Evolutionary conservation across 2,888 invertebrate genomes (phyloP).

Genomic region (Danaus chrysippus): DNA sequence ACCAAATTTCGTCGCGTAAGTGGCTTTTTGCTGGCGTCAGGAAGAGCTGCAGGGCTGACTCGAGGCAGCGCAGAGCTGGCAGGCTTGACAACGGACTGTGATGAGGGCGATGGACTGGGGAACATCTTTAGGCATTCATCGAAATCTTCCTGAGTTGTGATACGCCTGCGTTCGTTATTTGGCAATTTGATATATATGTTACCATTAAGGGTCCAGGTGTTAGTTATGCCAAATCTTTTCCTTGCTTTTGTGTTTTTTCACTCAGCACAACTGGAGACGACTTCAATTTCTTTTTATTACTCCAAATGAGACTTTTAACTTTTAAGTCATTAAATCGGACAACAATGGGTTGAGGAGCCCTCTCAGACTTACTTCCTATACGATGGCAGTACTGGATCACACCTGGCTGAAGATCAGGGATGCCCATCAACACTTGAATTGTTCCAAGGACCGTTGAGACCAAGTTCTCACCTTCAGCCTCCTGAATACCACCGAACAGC

Average conservation of each 20-base stretch:
- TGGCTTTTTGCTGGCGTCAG: no score
- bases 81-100: no score
- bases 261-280: slow-evolving; percentile 4
- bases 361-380: not conserved
- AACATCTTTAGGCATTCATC: no score
- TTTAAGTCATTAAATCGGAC: not conserved
- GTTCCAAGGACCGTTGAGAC: not conserved
- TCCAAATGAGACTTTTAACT: slow-evolving; percentile 4
- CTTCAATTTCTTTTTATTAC: slow-evolving; percentile 9
- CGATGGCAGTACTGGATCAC: slow-evolving; percentile 7
- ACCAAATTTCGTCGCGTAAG: no score
- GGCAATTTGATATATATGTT: not conserved
- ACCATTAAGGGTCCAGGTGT: slow-evolving; percentile 5
- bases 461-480: slow-evolving; percentile 2
- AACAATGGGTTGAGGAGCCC: not conserved
- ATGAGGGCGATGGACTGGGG: no score
- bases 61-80: no score
- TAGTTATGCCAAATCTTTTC: slow-evolving; percentile 3
- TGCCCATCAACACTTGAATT: slow-evolving; percentile 1
- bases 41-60: no score
- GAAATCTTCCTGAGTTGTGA: no score
- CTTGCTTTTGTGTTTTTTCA: slow-evolving; percentile 8
- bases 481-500: slow-evolving; percentile 5
- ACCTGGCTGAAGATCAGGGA: slow-evolving; percentile 2
- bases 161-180: no score